phyloP scores from a whole-genome alignment of 2,113 vertebrate genomes.

The Potamarius usumacintae region DNA sequence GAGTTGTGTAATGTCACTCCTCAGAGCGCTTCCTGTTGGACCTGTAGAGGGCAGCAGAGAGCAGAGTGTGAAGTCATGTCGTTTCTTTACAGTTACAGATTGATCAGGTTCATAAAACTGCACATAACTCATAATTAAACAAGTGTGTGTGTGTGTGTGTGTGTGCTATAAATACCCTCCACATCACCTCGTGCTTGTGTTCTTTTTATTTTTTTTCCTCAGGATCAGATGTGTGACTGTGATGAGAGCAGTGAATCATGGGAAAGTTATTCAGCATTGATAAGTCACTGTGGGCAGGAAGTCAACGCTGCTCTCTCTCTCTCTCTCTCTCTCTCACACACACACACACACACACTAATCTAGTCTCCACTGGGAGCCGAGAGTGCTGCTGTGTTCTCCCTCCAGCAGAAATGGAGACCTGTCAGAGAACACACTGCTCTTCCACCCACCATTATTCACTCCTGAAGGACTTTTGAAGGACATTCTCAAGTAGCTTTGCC shows the following conservation, averaged over 20 bases:
- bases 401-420: conserved; percentile 22
- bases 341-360: conserved; percentile 19
- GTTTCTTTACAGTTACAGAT: background rate
- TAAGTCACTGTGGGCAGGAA: conserved; percentile 43
- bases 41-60: conserved; percentile 9
- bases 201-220: background rate
- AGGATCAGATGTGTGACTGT: background rate
- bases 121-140: background rate
- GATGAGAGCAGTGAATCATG: conserved; percentile 41
- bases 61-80: background rate
- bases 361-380: conserved; percentile 46
- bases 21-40: background rate
- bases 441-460: background rate
- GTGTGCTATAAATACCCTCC: background rate
- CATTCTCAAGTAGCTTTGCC: background rate
- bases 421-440: background rate
- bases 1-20: background rate
- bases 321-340: background rate
- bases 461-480: no score
- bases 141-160: conserved; percentile 3
- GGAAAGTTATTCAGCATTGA: conserved; percentile 49
- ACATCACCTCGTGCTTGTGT: background rate
- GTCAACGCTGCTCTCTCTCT: conserved; percentile 37
- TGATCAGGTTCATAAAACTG: background rate
- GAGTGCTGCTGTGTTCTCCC: conserved; percentile 34